Evolutionary conservation across 2,113 vertebrate genomes (phyloP), one percentile per base, ranked within the genome.

Genomic region (Conger conger): DNA sequence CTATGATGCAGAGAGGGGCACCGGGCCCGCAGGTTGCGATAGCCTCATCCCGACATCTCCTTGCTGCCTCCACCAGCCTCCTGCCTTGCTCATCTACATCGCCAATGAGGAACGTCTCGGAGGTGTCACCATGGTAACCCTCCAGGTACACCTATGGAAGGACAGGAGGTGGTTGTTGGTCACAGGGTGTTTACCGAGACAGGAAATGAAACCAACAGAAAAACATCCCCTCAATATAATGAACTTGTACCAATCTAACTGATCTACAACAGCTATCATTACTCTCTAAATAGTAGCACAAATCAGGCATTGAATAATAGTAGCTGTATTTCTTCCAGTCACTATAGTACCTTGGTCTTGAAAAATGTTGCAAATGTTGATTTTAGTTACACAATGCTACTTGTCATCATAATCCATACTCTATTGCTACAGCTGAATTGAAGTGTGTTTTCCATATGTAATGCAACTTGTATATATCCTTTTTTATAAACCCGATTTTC

Each of bases 21-120:
- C 95, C 95, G 93, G 92, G 92, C 94, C 92, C 95, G 94, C 98
- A 99, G 80, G 93, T 96, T 84, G 95, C 94, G 87, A 99, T 97
- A 86, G 98, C 98, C 93, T 98, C 95, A 89, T 99, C 97, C 95
- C 98, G 94, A 89, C 97, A 99, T 91, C 93, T 94, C 91, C 94
- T 96, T 86, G 98, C 97, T 63, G 96, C 95, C 91, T 97, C 96
- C 16, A 95, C 98, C 95, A 95, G 92, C 91, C 92, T 95, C 94
- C 91, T 92, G 87, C 97, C 98, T 89, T 89, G 88, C 89, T 97
- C 94, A 89, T 99, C 96, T 90, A 98, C 98, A 88, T 92, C 93
- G 89, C 98, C 98, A 89, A 99, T 94, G 91, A 98, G 89, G 95
- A 98, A 98, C 7, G 98, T 99, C 94, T 99, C 98, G 37, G 98